Evolutionary conservation across 2,113 vertebrate genomes (phyloP).

Genomic region (Dolichotis patagonum): DNA sequence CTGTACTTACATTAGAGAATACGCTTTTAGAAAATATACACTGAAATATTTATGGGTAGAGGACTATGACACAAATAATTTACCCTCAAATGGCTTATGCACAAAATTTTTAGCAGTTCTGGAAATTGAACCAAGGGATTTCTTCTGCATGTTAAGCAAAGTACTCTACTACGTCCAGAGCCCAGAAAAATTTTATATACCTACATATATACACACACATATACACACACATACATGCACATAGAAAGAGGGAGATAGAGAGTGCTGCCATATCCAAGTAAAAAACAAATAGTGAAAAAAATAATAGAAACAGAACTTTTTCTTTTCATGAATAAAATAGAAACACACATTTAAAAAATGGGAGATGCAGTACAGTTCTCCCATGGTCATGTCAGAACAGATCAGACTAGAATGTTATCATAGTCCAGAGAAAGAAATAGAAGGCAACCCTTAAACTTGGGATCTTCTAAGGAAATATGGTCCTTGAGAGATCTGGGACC

Average conservation of each 20-base stretch:
- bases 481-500: neutral
- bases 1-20: conserved; percentile 30
- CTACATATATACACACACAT: neutral
- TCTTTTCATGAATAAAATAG: conserved; percentile 44
- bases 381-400: neutral
- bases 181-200: neutral
- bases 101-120: neutral
- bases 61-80: neutral
- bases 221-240: neutral
- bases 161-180: neutral
- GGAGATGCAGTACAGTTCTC: neutral
- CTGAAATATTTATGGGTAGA: neutral
- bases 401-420: neutral
- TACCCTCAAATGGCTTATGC: neutral
- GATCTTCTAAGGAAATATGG: neutral
- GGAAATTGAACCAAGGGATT: neutral
- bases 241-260: neutral
- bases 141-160: neutral
- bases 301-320: neutral
- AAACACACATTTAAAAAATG: neutral
- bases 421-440: neutral
- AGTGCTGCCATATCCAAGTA: neutral
- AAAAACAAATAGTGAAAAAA: neutral
- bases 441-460: neutral
- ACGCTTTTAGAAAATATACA: neutral